Evolutionary conservation across 2,113 vertebrate species (phyloP).

Genomic region (Ictidomys tridecemlineatus): DNA sequence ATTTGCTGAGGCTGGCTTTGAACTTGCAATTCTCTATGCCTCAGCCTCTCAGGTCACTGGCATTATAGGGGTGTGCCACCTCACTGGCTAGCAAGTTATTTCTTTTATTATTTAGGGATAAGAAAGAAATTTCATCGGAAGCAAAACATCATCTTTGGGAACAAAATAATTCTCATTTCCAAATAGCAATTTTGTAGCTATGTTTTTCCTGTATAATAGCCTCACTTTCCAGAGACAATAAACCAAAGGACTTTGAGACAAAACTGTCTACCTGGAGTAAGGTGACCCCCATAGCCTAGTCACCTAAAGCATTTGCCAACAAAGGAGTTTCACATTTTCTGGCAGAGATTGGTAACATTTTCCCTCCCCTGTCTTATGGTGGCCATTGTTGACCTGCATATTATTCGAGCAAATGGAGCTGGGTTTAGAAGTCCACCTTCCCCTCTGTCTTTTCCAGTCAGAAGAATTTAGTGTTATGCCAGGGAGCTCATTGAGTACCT

Average conservation of each 20-base stretch:
- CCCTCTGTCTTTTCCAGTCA: not conserved
- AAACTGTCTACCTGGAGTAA: not conserved
- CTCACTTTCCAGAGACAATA: not conserved
- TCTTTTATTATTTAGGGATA: not conserved
- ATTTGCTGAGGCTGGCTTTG: too few species aligned
- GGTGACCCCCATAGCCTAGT: rapidly evolving
- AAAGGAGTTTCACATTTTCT: rapidly evolving
- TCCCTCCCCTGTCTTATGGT: not conserved
- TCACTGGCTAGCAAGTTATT: too few species aligned
- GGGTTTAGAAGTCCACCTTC: not conserved
- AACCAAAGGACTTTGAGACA: not conserved
- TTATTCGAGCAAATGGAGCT: too few species aligned
- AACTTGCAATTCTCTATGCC: too few species aligned
- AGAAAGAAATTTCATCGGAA: constrained; percentile 16
- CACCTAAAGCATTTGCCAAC: not conserved
- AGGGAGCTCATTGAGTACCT: not conserved
- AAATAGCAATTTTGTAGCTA: not conserved
- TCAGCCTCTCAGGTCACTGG: too few species aligned
- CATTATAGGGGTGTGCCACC: too few species aligned
- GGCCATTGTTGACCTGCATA: rapidly evolving
- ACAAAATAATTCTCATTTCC: not conserved
- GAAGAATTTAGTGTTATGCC: not conserved
- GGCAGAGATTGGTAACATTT: rapidly evolving
- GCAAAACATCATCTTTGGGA: not conserved
- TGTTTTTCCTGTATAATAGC: not conserved